Evolutionary conservation across 1,140 invertebrate genomes (phyloP), one percentile per base, ranked within the genome.

Genomic region (Drosophila varians): DNA sequence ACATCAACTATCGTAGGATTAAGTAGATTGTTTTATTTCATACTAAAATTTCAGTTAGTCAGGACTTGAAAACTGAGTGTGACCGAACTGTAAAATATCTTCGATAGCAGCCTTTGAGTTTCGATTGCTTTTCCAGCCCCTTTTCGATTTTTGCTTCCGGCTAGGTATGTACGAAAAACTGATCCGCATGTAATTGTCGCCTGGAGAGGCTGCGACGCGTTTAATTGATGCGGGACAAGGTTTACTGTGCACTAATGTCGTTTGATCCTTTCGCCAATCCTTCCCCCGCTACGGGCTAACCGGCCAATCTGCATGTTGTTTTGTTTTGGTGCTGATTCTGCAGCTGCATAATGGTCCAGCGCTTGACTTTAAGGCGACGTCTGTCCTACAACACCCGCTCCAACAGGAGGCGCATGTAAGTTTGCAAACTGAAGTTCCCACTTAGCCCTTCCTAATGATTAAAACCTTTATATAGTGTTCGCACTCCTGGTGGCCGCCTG

Each of bases 381-480:
- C 93, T 99, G 93, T 98, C 97, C 87, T 99, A 99, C 93, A 99
- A 99, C 92, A 99, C 98, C 80, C 97, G 97, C 91, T 99, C 97
- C 75, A 99, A 99, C 93, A 96, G 96, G 91, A 95, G 97, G 92
- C 95, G 96, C 92, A 96, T 98, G 97, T 99, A 94, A 97, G n/a
- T n/a, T n/a, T n/a, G n/a, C n/a, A n/a, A n/a, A n/a, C n/a, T n/a
- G n/a, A n/a, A n/a, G n/a, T n/a, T n/a, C n/a, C n/a, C n/a, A n/a
- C n/a, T n/a, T n/a, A n/a, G n/a, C n/a, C n/a, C n/a, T n/a, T n/a
- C n/a, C n/a, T n/a, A n/a, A n/a, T n/a, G n/a, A n/a, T n/a, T n/a
- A n/a, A n/a, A n/a, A n/a, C n/a, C 28, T n/a, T 11, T 11, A 31
- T 93, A 66, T 92, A 98, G 96, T 92, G 97, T 97, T 21, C 95